Conservation (phyloP, 2,888 invertebrate genomes). For the Aphidius colemani region DNA sequence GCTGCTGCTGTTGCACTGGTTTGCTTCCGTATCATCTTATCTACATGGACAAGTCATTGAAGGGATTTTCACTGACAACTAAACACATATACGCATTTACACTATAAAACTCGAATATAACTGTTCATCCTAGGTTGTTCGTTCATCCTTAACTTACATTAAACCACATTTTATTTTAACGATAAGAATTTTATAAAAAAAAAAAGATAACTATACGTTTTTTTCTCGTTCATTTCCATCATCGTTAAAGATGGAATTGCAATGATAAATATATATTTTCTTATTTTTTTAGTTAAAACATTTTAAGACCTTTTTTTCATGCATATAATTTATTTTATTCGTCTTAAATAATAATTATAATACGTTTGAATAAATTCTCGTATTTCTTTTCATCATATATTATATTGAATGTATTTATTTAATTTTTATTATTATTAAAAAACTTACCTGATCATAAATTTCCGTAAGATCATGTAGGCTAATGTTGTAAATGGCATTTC, state of each 20-base stretch:
- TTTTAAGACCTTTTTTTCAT: not conserved
- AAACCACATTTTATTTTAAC: too few species aligned
- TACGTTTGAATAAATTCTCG: not conserved
- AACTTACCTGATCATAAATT: constrained; percentile 70
- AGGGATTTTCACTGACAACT: constrained; percentile 23
- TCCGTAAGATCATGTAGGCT: constrained; percentile 83
- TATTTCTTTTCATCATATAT: too few species aligned
- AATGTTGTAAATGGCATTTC: constrained; percentile 90
- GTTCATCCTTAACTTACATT: too few species aligned
- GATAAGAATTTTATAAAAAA: too few species aligned
- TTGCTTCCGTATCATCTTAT: constrained; percentile 1
- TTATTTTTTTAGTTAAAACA: too few species aligned
- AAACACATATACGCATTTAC: too few species aligned
- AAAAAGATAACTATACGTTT: too few species aligned
- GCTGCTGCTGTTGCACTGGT: not conserved
- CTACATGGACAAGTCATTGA: constrained; percentile 26
- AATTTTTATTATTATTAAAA: not conserved
- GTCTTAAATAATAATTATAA: not conserved
- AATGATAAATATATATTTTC: too few species aligned
- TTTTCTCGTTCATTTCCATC: too few species aligned
- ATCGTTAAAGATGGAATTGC: too few species aligned
- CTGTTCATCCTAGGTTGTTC: too few species aligned
- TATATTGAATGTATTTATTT: not conserved
- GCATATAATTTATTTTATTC: not conserved
- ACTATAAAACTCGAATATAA: too few species aligned